Evolutionary conservation across 2,888 invertebrate species (phyloP).

Genomic region (Gandaritis pyraliata): DNA sequence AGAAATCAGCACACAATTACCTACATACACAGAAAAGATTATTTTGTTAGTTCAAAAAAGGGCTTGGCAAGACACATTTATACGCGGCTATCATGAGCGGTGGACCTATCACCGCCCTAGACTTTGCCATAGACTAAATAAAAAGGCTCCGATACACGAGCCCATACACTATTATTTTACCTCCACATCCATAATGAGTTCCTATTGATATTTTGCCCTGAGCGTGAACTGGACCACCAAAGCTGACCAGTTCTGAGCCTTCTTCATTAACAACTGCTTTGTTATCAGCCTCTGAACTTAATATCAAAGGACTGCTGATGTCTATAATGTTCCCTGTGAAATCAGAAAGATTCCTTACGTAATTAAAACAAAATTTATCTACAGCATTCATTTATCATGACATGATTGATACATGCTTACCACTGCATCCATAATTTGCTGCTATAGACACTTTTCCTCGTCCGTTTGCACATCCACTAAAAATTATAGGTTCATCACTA

Average conservation of each 20-base stretch:
- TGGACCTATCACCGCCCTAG: no score
- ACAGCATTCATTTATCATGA: no score
- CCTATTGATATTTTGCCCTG: conserved; percentile 35
- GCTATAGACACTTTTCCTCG: conserved; percentile 12
- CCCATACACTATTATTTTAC: conserved; percentile 21
- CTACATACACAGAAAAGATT: no score
- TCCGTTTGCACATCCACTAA: not conserved
- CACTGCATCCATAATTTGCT: conserved; percentile 13
- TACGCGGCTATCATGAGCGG: no score
- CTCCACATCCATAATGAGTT: conserved; percentile 33
- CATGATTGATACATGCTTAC: not conserved
- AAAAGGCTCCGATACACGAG: no score
- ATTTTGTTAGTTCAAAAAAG: no score
- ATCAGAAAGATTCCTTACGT: no score
- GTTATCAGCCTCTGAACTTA: not conserved
- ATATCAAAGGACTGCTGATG: not conserved
- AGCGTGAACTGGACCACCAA: conserved; percentile 31
- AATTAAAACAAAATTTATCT: no score
- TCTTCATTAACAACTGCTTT: conserved; percentile 3
- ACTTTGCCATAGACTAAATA: no score
- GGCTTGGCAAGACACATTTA: no score
- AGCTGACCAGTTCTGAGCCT: not conserved
- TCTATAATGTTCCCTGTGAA: not conserved
- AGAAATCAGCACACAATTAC: no score
- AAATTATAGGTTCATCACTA: not conserved